A percentile compares a stretch with the other conserved stretches of the same genome.
Evolutionary conservation across 2,113 vertebrate genomes (phyloP).

Genomic region (Carollia perspicillata): DNA sequence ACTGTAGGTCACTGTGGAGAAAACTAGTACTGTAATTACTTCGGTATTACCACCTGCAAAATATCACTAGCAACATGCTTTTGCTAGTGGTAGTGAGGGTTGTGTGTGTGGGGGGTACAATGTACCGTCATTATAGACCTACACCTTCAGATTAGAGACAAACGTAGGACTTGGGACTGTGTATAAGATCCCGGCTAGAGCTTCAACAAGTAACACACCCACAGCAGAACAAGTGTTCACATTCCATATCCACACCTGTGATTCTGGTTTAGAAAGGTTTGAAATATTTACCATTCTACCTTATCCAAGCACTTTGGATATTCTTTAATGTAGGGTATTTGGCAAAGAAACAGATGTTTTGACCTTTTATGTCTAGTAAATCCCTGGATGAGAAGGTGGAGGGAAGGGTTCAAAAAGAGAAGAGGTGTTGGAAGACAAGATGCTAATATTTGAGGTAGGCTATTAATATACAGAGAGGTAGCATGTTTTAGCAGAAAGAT

Average conservation of each 20-base stretch:
- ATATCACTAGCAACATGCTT: neutral
- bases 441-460: neutral
- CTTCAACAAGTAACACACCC: neutral
- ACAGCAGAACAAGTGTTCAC: neutral
- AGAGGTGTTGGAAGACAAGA: neutral
- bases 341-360: constrained; percentile 35
- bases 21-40: neutral
- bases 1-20: neutral
- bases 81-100: neutral
- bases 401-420: neutral
- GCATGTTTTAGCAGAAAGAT: neutral
- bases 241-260: neutral
- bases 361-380: neutral
- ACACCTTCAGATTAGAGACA: neutral
- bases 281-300: neutral
- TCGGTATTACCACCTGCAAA: neutral
- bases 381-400: neutral
- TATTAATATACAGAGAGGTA: constrained; percentile 9
- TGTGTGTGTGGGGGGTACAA: neutral
- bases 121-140: neutral
- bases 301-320: neutral
- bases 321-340: neutral
- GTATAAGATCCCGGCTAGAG: neutral
- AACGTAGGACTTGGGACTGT: neutral
- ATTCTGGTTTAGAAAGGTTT: neutral